phyloP scores from a whole-genome alignment of 1,140 invertebrate species.

The Aphaenogaster floridana region DNA sequence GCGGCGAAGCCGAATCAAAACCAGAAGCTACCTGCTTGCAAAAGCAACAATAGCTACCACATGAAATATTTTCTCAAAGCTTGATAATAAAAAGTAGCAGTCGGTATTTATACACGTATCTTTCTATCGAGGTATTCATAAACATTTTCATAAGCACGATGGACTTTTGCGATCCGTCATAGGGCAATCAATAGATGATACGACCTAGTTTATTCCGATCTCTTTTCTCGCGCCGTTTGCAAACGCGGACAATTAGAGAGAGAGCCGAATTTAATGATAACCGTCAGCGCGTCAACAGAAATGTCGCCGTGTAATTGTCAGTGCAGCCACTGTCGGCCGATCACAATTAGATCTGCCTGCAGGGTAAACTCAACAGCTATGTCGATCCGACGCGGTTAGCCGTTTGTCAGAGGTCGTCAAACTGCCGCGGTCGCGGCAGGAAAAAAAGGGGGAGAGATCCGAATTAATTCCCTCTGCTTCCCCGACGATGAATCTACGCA shows the following conservation, averaged over 20 bases:
- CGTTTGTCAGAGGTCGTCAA: conserved; percentile 55
- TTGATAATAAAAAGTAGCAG: not conserved
- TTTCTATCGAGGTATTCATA: too few species aligned
- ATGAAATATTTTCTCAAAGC: not conserved
- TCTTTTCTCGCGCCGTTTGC: conserved; percentile 33
- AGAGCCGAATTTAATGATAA: conserved; percentile 58
- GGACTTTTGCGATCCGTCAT: not conserved
- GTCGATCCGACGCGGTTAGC: conserved; percentile 37
- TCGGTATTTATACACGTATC: not conserved
- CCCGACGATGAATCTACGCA: conserved; percentile 8
- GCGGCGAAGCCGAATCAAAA: not conserved
- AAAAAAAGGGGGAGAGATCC: not conserved
- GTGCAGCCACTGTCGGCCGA: conserved; percentile 39
- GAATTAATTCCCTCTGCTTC: conserved; percentile 39
- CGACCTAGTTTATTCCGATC: conserved; percentile 9
- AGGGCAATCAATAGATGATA: not conserved
- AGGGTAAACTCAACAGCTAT: conserved; percentile 39
- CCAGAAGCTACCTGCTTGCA: not conserved
- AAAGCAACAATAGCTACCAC: not conserved
- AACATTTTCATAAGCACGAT: not conserved
- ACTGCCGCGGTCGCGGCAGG: not conserved
- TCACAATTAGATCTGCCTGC: conserved; percentile 53
- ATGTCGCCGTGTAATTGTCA: conserved; percentile 56
- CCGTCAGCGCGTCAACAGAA: conserved; percentile 51
- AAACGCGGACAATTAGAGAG: conserved; percentile 47